phyloP scores from a whole-genome alignment of 2,888 invertebrate genomes.

The Erebia aethiops region DNA sequence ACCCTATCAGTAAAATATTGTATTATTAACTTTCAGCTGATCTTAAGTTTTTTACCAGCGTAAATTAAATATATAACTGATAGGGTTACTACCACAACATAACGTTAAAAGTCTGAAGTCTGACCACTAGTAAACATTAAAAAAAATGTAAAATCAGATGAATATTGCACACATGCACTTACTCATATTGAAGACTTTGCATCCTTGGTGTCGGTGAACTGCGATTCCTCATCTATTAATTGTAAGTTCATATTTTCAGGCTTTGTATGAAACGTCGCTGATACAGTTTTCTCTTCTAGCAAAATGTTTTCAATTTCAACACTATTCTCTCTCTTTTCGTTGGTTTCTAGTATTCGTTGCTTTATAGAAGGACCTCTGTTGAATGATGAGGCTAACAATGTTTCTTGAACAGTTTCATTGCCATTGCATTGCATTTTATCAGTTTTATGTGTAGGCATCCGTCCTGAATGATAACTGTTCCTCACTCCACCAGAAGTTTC shows the following conservation, averaged over 20 bases:
- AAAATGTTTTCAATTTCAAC: constrained; percentile 83
- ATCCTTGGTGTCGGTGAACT: constrained; percentile 62
- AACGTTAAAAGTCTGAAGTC: too few relatives aligned
- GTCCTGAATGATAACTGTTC: constrained; percentile 73
- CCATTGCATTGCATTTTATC: constrained; percentile 88
- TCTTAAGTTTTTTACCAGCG: too few relatives aligned
- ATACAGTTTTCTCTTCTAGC: constrained; percentile 72
- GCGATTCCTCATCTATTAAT: constrained; percentile 72
- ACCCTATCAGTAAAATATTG: too few relatives aligned
- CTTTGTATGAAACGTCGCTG: constrained; percentile 65
- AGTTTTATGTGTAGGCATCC: constrained; percentile 78
- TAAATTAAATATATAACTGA: too few relatives aligned
- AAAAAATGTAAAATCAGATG: too few relatives aligned
- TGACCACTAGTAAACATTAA: too few relatives aligned
- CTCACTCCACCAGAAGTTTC: constrained; percentile 79
- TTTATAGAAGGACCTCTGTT: constrained; percentile 80
- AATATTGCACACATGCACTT: constrained; percentile 45
- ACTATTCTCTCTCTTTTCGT: constrained; percentile 74
- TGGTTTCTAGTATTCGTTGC: constrained; percentile 62
- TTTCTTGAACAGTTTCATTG: constrained; percentile 88
- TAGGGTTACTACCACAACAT: too few relatives aligned
- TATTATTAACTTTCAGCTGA: too few relatives aligned
- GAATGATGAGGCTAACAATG: constrained; percentile 82
- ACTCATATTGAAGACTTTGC: constrained; percentile 59
- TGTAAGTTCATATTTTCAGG: constrained; percentile 71